Conservation (phyloP, 2,888 invertebrate species). For the Caenorhabditis panamensis region DNA sequence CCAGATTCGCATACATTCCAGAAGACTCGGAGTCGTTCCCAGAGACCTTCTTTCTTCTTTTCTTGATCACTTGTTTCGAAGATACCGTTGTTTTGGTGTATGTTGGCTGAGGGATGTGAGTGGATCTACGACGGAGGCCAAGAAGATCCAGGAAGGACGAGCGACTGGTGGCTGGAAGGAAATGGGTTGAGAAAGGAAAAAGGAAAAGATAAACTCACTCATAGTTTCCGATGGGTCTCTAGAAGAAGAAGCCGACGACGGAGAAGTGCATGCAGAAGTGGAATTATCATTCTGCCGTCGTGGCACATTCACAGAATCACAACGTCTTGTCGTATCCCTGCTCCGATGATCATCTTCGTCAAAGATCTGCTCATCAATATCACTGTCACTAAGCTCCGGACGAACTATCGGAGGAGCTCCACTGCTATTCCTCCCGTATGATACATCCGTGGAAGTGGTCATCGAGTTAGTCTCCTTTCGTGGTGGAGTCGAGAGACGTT, state of each 20-base stretch:
- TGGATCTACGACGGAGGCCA: constrained; percentile 64
- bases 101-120: constrained; percentile 54
- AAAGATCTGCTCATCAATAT: constrained; percentile 68
- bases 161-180: constrained; percentile 74
- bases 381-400: constrained; percentile 78
- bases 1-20: constrained; percentile 56
- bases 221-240: constrained; percentile 76
- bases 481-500: constrained; percentile 76
- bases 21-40: constrained; percentile 61
- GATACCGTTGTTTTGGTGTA: constrained; percentile 42
- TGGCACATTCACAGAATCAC: constrained; percentile 57
- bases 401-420: constrained; percentile 75
- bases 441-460: constrained; percentile 77
- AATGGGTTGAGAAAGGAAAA: neutral
- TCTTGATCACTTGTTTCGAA: constrained; percentile 51
- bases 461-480: constrained; percentile 65
- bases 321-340: constrained; percentile 59
- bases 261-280: constrained; percentile 75
- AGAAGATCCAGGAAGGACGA: constrained; percentile 78
- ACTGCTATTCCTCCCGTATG: constrained; percentile 55
- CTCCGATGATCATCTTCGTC: constrained; percentile 58
- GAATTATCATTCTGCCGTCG: constrained; percentile 59
- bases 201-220: constrained; percentile 66
- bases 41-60: constrained; percentile 54
- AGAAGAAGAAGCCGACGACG: constrained; percentile 78